Evolutionary conservation across 2,797 vertebrate genomes (phyloP).

Genomic region (Leptoclinus maculatus): DNA sequence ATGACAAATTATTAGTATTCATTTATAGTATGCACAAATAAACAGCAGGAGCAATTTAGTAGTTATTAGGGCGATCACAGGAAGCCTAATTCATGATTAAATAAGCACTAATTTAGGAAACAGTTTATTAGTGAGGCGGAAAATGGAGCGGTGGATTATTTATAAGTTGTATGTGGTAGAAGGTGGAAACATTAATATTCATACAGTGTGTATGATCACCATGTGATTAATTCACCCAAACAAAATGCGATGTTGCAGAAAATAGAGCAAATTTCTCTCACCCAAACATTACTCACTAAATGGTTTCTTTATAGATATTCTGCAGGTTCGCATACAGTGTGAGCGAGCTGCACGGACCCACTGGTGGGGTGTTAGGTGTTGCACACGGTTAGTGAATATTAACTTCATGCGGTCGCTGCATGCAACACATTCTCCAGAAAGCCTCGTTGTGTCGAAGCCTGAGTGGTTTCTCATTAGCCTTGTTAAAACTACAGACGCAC

Average conservation of each 20-base stretch:
- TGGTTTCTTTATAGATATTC: not conserved
- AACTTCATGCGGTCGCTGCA: conserved; percentile 15
- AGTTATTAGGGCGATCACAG: conserved; percentile 33
- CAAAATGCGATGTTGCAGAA: not conserved
- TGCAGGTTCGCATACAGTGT: not conserved
- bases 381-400: not conserved
- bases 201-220: not conserved
- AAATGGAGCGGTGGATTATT: conserved; percentile 38
- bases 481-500: conserved; percentile 55
- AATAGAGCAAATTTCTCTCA: no score
- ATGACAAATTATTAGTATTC: not conserved
- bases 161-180: conserved; percentile 10
- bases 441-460: conserved; percentile 15
- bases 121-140: conserved; percentile 1
- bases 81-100: conserved; percentile 40
- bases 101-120: conserved; percentile 41
- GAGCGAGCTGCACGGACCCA: not conserved
- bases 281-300: not conserved
- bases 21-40: conserved; percentile 3
- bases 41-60: conserved; percentile 40
- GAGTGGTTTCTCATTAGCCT: conserved; percentile 56
- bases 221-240: not conserved
- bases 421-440: conserved; percentile 5
- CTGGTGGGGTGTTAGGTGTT: not conserved
- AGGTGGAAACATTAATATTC: conserved; percentile 16